Evolutionary conservation across 2,113 vertebrate genomes (phyloP), one percentile per base, ranked within the genome.

Genomic region (Cyanoramphus novaezelandiae): DNA sequence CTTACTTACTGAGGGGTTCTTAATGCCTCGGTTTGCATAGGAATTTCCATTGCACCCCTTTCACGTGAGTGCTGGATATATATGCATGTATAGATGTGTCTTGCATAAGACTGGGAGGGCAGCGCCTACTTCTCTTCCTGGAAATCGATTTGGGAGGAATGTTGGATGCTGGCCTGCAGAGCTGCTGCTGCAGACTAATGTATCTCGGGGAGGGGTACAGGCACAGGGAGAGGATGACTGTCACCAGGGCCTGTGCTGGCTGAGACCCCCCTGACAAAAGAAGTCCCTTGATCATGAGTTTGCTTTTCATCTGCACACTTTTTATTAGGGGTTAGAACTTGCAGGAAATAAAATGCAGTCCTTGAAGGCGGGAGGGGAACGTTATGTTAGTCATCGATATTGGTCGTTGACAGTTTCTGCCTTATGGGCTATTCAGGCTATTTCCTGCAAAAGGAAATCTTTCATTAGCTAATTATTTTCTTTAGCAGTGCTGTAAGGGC

Each of bases 371-470:
- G 83, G 52, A 91, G 31, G 27, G 47, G 77, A 93, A 79, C 18
- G 1, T 76, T 47, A 46, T 86, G 55, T 86, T 94, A 96, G 82
- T 96, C 91, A 82, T 82, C 2, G 3, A 50, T 94, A 89, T 39
- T 57, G 65, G 65, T 62, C 2, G 21, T 65, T 89, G 64, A 65
- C 82, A 76, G 57, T 71, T 92, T 86, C 60, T 86, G 69, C 47
- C 70, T 92, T 86, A 44, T 35, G 52, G 52, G n/a, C 50, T 78
- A 10, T 88, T 83, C 80, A 65, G 41, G 25, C 76, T 91, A 29
- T 93, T 94, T 94, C 69, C 90, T 93, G 86, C 76, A 93, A 83
- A 97, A 93, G 91, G 74, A 92, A 92, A 79, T 93, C 47, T 95
- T 94, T 93, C 86, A 85, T 94, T 96, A 92, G 74, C 57, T 82